Conservation (phyloP, 2,888 invertebrate species). For the Trachelus iudaicus region DNA sequence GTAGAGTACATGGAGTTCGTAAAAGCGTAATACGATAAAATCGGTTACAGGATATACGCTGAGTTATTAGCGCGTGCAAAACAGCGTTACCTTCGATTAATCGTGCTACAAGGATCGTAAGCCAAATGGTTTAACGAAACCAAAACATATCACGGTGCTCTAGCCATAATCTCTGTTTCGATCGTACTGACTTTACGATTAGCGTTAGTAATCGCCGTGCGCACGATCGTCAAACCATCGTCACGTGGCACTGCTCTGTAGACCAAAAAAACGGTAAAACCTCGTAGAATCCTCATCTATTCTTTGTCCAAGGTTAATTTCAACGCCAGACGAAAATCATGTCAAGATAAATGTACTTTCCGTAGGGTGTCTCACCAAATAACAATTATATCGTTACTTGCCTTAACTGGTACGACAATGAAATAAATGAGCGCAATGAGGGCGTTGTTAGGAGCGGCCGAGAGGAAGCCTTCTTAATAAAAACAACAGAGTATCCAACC, state of each 20-base stretch:
- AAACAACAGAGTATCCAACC: constrained; percentile 6
- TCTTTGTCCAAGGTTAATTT: not conserved
- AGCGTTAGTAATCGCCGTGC: not conserved
- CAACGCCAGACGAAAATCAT: not conserved
- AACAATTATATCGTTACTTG: constrained; percentile 24
- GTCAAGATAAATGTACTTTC: not conserved
- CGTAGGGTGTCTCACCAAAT: constrained; percentile 13
- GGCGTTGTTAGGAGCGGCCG: constrained; percentile 4
- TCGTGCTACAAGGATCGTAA: not conserved
- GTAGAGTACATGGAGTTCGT: not conserved
- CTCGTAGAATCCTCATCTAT: not conserved
- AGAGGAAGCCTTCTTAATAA: constrained; percentile 18
- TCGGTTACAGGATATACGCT: not conserved
- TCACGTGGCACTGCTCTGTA: not conserved
- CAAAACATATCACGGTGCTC: not conserved
- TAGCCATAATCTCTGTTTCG: not conserved
- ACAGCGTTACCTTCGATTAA: not conserved
- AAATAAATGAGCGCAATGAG: constrained; percentile 23
- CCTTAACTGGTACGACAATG: constrained; percentile 21
- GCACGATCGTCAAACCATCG: not conserved
- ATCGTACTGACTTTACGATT: not conserved
- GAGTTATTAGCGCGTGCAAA: not conserved
- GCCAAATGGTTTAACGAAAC: not conserved
- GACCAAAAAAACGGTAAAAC: not conserved
- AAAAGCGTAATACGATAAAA: not conserved